Conservation (phyloP, 2,888 invertebrate species). For the Autographa pulchrina region DNA sequence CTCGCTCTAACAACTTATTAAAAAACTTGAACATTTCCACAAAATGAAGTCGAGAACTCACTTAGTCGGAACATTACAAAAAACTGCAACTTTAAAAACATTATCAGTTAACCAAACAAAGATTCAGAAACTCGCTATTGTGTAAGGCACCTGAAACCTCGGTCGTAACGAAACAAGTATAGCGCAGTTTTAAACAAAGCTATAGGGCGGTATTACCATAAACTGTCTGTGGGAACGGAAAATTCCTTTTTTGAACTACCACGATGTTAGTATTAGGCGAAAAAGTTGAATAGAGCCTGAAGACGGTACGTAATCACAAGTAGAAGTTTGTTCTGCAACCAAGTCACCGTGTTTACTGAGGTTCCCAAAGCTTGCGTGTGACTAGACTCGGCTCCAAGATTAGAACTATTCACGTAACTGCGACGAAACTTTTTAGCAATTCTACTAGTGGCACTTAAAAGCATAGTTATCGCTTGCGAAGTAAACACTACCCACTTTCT, state of each 20-base stretch:
- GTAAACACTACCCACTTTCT: slow-evolving; percentile 64
- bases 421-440: slow-evolving; percentile 82
- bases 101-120: slow-evolving; percentile 77
- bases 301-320: slow-evolving; percentile 77
- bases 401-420: slow-evolving; percentile 83
- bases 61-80: slow-evolving; percentile 43
- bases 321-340: slow-evolving; percentile 59
- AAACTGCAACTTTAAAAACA: slow-evolving; percentile 63
- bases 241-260: slow-evolving; percentile 88
- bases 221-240: slow-evolving; percentile 78
- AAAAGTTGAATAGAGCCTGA: slow-evolving; percentile 82
- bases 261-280: slow-evolving; percentile 80
- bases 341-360: slow-evolving; percentile 70
- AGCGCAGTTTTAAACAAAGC: slow-evolving; percentile 86
- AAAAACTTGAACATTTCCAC: slow-evolving; percentile 18
- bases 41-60: slow-evolving; percentile 30
- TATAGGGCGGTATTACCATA: slow-evolving; percentile 84
- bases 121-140: slow-evolving; percentile 80
- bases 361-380: slow-evolving; percentile 68
- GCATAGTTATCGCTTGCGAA: slow-evolving; percentile 71
- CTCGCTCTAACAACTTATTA: slow-evolving; percentile 1
- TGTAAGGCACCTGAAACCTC: slow-evolving; percentile 81
- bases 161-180: slow-evolving; percentile 82
- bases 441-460: slow-evolving; percentile 71
- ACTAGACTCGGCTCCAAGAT: slow-evolving; percentile 74